These are phyloP conservation scores for Nettapus auritus DNA, from an alignment of 2,113 vertebrate species.

Conservation along the genomic window DNA sequence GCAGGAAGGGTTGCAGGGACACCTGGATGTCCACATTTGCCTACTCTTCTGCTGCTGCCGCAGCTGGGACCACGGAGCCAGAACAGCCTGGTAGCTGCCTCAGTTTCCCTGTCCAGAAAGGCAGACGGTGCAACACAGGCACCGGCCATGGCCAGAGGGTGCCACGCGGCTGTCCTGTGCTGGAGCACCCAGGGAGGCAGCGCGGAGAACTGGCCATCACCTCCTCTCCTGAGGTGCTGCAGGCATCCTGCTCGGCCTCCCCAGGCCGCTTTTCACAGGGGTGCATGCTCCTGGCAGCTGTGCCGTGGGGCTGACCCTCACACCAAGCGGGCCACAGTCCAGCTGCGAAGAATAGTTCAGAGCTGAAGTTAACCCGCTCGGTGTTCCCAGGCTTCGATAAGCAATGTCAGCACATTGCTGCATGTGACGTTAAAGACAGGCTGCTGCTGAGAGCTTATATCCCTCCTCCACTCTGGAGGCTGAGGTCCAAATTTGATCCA, in stretches of 20 bases:
- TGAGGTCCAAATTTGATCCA: neutral
- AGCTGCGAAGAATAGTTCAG: neutral
- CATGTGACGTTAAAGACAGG: neutral
- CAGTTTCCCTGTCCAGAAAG: neutral
- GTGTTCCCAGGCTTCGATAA: neutral
- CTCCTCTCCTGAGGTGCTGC: accelerated
- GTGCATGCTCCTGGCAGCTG: neutral
- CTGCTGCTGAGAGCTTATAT: neutral
- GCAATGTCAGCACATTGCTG: neutral
- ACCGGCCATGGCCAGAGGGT: neutral
- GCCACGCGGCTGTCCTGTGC: accelerated
- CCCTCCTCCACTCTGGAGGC: neutral
- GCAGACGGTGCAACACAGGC: neutral
- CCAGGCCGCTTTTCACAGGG: accelerated
- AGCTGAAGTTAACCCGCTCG: neutral
- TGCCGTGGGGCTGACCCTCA: neutral
- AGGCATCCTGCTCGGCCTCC: accelerated
- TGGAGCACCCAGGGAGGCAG: accelerated
- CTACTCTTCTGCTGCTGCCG: accelerated
- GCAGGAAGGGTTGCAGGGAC: neutral
- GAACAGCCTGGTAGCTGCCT: accelerated
- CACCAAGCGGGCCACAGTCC: neutral
- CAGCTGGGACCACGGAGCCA: accelerated
- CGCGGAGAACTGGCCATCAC: accelerated
- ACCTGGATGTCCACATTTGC: neutral